Evolutionary conservation across 2,113 vertebrate genomes (phyloP).

Genomic region (Aspiorhynchus laticeps): DNA sequence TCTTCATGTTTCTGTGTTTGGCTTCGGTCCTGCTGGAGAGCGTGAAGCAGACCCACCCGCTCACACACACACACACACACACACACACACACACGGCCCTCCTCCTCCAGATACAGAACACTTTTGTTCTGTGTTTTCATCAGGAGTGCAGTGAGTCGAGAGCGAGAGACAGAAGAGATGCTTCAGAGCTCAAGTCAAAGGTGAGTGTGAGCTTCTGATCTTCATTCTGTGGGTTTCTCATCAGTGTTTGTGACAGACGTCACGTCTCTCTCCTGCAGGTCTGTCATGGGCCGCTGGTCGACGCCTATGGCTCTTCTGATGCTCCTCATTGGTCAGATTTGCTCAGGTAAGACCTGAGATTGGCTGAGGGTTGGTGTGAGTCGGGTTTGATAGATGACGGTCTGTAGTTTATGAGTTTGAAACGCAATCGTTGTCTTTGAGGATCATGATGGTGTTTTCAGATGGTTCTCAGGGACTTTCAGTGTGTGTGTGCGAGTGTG

Average conservation of each 20-base stretch:
- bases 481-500: not conserved
- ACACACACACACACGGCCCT: not conserved
- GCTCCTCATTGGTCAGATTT: constrained; percentile 68
- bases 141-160: constrained; percentile 57
- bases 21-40: constrained; percentile 39
- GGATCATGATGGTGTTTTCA: not conserved
- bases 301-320: constrained; percentile 62
- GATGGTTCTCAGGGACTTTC: not conserved
- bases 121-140: constrained; percentile 71
- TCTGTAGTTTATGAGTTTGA: not conserved
- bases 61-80: not conserved
- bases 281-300: constrained; percentile 61
- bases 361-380: not conserved
- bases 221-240: not conserved
- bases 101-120: constrained; percentile 64
- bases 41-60: constrained; percentile 24
- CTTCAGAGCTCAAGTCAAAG: not conserved
- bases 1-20: constrained; percentile 39
- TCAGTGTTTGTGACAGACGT: not conserved
- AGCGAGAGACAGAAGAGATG: not conserved
- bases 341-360: constrained; percentile 68
- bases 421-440: not conserved
- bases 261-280: constrained; percentile 32
- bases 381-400: not conserved
- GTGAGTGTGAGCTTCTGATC: not conserved